Conservation (phyloP, 2,113 vertebrate genomes). For the Limnothrissa miodon region DNA sequence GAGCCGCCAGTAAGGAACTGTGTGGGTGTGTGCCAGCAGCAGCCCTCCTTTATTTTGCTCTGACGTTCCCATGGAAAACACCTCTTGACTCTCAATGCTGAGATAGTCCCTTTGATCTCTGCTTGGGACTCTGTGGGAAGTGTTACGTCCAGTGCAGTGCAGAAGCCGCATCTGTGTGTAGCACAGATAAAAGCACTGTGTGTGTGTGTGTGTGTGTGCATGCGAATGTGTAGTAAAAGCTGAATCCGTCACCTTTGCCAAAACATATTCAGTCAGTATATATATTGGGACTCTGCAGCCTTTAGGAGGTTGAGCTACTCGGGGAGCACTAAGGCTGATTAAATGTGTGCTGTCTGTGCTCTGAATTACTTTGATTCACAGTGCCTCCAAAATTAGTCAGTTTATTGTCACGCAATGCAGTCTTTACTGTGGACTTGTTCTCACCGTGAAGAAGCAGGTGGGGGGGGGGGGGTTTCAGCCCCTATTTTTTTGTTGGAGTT, state of each 20-base stretch:
- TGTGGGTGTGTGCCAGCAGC: not conserved
- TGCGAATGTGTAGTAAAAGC: not conserved
- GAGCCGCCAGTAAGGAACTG: not conserved
- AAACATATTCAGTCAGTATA: not conserved
- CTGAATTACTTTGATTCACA: slow-evolving; percentile 2
- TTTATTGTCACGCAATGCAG: slow-evolving; percentile 7
- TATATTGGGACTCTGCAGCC: not conserved
- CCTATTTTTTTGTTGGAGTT: not conserved
- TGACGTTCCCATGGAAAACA: not conserved
- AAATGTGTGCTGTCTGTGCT: not conserved
- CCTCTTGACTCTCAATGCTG: not conserved
- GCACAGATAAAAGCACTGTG: not conserved
- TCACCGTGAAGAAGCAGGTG: not conserved
- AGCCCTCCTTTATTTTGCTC: not conserved
- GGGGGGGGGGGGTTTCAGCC: not conserved
- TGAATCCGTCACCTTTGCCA: not conserved
- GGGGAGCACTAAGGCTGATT: not conserved
- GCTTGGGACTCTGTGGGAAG: not conserved
- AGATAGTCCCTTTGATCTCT: not conserved
- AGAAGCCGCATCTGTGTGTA: not conserved
- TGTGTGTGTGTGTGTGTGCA: not conserved
- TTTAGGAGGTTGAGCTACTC: not conserved
- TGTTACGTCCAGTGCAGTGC: not conserved
- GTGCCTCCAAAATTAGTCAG: slow-evolving; percentile 2
- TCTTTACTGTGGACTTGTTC: not conserved